Conservation (phyloP, 2,888 invertebrate species). For the Drosophila borborema region DNA sequence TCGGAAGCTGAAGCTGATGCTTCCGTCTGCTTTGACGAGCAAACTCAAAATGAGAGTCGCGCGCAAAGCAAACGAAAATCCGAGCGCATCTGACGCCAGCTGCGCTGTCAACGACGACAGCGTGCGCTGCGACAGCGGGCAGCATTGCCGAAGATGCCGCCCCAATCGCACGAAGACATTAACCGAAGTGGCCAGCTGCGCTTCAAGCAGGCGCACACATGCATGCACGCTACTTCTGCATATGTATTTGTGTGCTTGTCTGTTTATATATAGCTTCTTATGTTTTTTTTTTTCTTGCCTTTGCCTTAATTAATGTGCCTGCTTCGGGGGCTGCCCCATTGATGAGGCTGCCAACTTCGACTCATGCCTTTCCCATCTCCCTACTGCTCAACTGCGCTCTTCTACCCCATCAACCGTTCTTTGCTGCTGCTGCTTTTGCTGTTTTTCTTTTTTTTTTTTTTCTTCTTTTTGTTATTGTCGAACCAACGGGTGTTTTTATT, state of each 20-base stretch:
- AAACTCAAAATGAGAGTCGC: slow-evolving; percentile 80
- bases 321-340: slow-evolving; percentile 71
- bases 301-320: slow-evolving; percentile 73
- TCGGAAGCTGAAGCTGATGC: slow-evolving; percentile 65
- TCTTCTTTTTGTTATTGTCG: slow-evolving; percentile 37
- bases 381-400: slow-evolving; percentile 41
- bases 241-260: slow-evolving; percentile 27
- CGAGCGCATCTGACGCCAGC: slow-evolving; percentile 57
- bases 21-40: slow-evolving; percentile 78
- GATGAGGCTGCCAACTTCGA: slow-evolving; percentile 59
- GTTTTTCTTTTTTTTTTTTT: slow-evolving; percentile 4
- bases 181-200: slow-evolving; percentile 55
- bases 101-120: slow-evolving; percentile 39
- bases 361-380: slow-evolving; percentile 21
- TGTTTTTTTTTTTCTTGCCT: slow-evolving; percentile 34
- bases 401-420: neutral
- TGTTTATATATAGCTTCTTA: slow-evolving; percentile 55
- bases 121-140: slow-evolving; percentile 41
- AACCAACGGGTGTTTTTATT: slow-evolving; percentile 53
- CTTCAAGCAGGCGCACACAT: slow-evolving; percentile 26
- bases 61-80: slow-evolving; percentile 75
- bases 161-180: slow-evolving; percentile 62
- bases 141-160: slow-evolving; percentile 53
- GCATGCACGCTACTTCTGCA: slow-evolving; percentile 4
- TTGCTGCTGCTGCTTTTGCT: neutral